phyloP scores from a whole-genome alignment of 2,113 vertebrate genomes.

The Elaphurus davidianus region DNA sequence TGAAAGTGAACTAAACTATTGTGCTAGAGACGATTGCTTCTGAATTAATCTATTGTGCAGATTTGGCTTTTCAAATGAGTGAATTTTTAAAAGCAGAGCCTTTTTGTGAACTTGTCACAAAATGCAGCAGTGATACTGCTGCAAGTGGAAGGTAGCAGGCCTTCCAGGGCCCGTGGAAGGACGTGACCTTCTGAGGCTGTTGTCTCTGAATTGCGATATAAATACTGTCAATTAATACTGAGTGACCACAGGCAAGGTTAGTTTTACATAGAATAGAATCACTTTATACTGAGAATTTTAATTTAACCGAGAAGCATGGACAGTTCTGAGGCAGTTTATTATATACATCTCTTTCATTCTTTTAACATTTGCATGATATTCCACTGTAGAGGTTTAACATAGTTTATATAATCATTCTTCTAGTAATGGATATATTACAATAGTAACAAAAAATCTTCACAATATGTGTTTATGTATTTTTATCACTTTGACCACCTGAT shows the following conservation, averaged over 20 bases:
- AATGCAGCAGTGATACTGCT: not conserved
- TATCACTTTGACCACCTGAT: not conserved
- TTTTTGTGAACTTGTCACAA: constrained; percentile 10
- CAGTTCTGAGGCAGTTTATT: not conserved
- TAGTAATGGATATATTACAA: not conserved
- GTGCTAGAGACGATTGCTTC: not conserved
- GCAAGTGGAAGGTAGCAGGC: not conserved
- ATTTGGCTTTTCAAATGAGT: constrained; percentile 30
- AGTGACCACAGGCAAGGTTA: not conserved
- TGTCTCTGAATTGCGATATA: not conserved
- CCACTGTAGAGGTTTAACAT: not conserved
- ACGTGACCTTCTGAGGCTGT: not conserved
- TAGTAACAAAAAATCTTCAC: not conserved
- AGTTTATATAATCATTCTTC: not conserved
- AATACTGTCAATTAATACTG: not conserved
- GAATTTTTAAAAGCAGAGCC: not conserved
- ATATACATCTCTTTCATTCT: not conserved
- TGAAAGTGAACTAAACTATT: constrained; percentile 1
- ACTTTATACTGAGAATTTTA: not conserved
- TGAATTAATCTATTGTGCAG: not conserved
- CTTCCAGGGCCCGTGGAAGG: not conserved
- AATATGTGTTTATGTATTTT: not conserved
- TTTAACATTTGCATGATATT: not conserved
- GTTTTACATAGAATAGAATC: not conserved
- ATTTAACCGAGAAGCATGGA: not conserved